Conservation (phyloP, 1,140 invertebrate species). For the Drosophila kurseongensis region DNA sequence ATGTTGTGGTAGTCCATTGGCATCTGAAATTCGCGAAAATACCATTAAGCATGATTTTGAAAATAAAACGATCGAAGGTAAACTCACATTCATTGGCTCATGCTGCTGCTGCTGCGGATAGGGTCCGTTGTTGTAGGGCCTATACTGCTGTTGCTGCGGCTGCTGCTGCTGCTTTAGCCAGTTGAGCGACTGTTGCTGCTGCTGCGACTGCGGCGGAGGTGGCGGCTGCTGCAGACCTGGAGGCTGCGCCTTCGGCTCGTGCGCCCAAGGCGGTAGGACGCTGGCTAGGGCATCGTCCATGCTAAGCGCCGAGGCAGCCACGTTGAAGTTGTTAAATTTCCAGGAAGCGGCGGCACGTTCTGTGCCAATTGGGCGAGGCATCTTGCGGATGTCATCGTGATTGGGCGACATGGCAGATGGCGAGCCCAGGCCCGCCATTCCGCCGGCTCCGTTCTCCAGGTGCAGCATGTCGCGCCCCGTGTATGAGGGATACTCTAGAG, state of each 20-base stretch:
- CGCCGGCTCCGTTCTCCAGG: conserved; percentile 71
- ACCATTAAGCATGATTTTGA: background rate
- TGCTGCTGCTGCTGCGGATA: conserved; percentile 76
- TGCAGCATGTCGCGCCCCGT: conserved; percentile 73
- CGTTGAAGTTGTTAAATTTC: conserved; percentile 85
- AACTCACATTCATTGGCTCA: conserved; percentile 80
- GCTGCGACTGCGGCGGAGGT: conserved; percentile 53
- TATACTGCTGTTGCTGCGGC: conserved; percentile 64
- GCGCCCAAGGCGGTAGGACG: conserved; percentile 55
- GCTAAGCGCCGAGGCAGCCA: conserved; percentile 41
- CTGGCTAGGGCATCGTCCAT: conserved; percentile 57
- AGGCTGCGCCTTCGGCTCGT: conserved; percentile 63
- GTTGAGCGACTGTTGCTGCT: conserved; percentile 59
- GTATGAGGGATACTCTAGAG: conserved; percentile 68
- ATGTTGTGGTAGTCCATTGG: conserved; percentile 81
- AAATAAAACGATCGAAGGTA: background rate
- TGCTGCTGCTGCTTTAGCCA: conserved; percentile 75
- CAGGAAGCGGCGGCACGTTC: conserved; percentile 90
- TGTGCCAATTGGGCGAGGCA: conserved; percentile 91
- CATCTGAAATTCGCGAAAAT: conserved; percentile 48
- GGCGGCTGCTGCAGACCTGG: conserved; percentile 65
- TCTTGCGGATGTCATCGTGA: conserved; percentile 89
- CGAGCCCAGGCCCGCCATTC: conserved; percentile 65
- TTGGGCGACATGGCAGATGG: conserved; percentile 88
- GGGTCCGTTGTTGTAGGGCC: conserved; percentile 70